Conservation (phyloP, 1,140 invertebrate species). For the Neodiprion lecontei region DNA sequence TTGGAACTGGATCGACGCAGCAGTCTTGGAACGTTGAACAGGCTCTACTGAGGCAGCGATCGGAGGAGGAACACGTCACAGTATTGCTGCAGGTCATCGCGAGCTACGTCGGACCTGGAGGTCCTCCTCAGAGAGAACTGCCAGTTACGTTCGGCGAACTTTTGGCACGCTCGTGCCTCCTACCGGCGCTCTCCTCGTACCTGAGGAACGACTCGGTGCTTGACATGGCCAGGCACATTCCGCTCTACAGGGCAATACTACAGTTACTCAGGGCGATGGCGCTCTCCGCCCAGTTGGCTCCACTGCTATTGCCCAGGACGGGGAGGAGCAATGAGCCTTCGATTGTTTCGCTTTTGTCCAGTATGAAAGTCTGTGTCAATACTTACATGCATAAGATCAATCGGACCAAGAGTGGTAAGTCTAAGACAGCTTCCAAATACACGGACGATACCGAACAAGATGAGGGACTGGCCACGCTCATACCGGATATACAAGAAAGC, state of each 20-base stretch:
- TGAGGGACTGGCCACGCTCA: constrained; percentile 85
- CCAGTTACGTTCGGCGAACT: constrained; percentile 78
- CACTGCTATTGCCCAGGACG: constrained; percentile 69
- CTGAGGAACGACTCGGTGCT: constrained; percentile 93
- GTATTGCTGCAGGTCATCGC: constrained; percentile 79
- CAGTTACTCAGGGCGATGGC: constrained; percentile 83
- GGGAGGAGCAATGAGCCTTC: constrained; percentile 59
- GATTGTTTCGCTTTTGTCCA: constrained; percentile 75
- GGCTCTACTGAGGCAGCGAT: constrained; percentile 84
- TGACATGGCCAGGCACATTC: constrained; percentile 94
- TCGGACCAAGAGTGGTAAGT: constrained; percentile 50
- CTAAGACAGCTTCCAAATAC: constrained; percentile 51
- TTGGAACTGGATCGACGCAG: constrained; percentile 93
- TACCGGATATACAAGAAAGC: constrained; percentile 86
- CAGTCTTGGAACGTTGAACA: constrained; percentile 97
- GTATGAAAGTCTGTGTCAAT: constrained; percentile 91
- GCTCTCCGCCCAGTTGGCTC: constrained; percentile 70
- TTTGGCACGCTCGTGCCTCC: constrained; percentile 80
- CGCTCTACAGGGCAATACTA: constrained; percentile 85
- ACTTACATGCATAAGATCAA: constrained; percentile 75
- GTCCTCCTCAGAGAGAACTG: constrained; percentile 64
- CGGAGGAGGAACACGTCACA: constrained; percentile 93
- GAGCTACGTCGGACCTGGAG: constrained; percentile 84
- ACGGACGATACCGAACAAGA: constrained; percentile 80
- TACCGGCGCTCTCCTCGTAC: constrained; percentile 90